Conservation (phyloP, 2,113 vertebrate genomes). For the Rutilus rutilus region DNA sequence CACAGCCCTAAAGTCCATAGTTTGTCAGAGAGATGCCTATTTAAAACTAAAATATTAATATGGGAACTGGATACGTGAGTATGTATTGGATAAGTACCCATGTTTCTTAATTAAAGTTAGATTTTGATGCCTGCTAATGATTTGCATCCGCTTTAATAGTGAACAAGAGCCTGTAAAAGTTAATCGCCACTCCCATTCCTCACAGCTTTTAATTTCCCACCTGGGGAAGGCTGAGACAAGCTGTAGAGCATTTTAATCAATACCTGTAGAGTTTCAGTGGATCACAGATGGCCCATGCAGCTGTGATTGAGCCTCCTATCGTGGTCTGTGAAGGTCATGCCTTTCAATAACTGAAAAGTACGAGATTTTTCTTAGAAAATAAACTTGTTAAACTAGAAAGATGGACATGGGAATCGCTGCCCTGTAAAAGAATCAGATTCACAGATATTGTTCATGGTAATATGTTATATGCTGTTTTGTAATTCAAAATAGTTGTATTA, state of each 20-base stretch:
- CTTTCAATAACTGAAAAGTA: constrained; percentile 22
- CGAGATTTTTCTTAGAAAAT: neutral
- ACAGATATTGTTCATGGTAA: neutral
- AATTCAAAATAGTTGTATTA: neutral
- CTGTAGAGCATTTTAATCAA: constrained; percentile 59
- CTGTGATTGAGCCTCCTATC: constrained; percentile 43
- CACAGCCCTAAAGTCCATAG: neutral
- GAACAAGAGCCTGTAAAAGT: constrained; percentile 5
- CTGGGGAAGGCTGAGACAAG: constrained; percentile 32
- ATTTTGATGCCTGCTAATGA: neutral
- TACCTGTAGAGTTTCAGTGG: constrained; percentile 55
- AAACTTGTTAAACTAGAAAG: neutral
- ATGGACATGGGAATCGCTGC: neutral
- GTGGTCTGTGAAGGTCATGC: constrained; percentile 50
- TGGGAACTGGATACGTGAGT: neutral
- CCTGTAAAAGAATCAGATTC: neutral
- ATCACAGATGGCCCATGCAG: constrained; percentile 55
- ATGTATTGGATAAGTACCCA: neutral
- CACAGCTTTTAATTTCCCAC: constrained; percentile 58
- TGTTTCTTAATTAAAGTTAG: neutral
- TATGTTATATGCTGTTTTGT: neutral
- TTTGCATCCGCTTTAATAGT: neutral
- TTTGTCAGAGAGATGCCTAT: neutral
- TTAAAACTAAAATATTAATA: neutral
- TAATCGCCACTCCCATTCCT: constrained; percentile 21